phyloP scores from a whole-genome alignment of 1,140 invertebrate species.

The Pararge aegeria region DNA sequence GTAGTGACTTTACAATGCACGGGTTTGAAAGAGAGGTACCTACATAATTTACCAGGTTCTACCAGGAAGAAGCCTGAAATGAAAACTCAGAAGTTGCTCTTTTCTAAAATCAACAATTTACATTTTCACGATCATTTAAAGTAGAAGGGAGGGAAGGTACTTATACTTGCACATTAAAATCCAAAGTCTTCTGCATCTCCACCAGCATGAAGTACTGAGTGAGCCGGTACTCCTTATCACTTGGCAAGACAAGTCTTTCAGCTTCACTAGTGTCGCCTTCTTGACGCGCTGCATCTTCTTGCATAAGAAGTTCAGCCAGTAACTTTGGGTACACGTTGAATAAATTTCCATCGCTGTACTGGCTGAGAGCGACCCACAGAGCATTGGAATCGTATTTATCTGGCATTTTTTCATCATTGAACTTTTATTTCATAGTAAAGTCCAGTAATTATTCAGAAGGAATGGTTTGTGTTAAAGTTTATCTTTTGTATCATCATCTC shows the following conservation, averaged over 20 bases:
- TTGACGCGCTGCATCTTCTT: conserved; percentile 67
- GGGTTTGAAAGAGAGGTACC: no score
- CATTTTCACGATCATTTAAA: no score
- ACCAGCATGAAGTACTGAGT: conserved; percentile 88
- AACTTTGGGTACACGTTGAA: conserved; percentile 76
- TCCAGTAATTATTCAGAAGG: no score
- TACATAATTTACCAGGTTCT: no score
- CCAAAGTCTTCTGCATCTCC: conserved; percentile 81
- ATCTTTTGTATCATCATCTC: no score
- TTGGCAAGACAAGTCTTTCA: conserved; percentile 81
- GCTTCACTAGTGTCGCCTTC: conserved; percentile 66
- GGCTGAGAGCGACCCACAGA: conserved; percentile 78
- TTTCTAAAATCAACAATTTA: no score
- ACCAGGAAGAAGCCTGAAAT: no score
- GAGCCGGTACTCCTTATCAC: conserved; percentile 86
- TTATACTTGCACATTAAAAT: conserved; percentile 47
- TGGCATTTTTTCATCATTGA: conserved; percentile 45
- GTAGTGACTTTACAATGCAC: no score
- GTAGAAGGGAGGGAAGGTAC: no score
- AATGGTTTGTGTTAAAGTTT: no score
- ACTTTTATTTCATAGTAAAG: neutral
- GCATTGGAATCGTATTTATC: conserved; percentile 64
- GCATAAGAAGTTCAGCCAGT: conserved; percentile 66
- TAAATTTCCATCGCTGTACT: conserved; percentile 74
- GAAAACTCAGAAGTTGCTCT: no score